A percentile compares a stretch with the other conserved stretches of the same genome.
Evolutionary conservation across 2,888 invertebrate species (phyloP).

Genomic region (Pyrrhosoma nymphula): DNA sequence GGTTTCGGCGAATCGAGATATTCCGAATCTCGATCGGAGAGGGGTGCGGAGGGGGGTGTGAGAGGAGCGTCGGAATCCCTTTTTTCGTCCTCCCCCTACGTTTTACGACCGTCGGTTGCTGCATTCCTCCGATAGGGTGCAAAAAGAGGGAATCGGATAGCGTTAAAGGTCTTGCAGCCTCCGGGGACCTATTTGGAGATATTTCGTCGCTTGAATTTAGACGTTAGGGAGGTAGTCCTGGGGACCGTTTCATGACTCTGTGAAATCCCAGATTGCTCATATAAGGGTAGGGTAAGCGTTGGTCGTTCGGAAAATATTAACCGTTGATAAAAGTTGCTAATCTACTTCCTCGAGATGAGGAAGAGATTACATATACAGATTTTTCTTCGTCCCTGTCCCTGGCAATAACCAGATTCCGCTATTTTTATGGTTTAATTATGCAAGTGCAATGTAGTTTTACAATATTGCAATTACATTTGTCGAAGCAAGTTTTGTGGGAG

Average conservation of each 20-base stretch:
- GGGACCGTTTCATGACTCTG: neutral
- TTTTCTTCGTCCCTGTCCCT: no score
- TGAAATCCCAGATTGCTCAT: neutral
- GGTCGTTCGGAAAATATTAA: neutral
- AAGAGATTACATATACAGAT: neutral
- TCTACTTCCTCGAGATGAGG: neutral
- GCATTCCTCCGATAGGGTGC: neutral
- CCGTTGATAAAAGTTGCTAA: neutral
- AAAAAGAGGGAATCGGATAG: neutral
- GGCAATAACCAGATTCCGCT: no score
- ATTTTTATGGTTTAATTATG: no score
- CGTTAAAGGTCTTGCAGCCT: neutral
- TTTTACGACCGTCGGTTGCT: constrained; percentile 16
- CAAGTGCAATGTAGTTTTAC: no score
- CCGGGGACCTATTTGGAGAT: neutral
- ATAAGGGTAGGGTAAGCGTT: neutral
- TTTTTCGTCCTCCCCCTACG: neutral
- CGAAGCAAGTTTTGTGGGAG: no score
- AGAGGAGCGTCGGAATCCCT: no score
- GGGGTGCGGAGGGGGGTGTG: neutral
- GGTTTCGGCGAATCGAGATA: neutral
- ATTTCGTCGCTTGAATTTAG: neutral
- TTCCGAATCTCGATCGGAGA: neutral
- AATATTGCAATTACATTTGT: no score
- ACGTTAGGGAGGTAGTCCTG: neutral